Base-by-base conservation (phyloP, 2,888 invertebrate species). In the Epicampocera succincta region DNA sequence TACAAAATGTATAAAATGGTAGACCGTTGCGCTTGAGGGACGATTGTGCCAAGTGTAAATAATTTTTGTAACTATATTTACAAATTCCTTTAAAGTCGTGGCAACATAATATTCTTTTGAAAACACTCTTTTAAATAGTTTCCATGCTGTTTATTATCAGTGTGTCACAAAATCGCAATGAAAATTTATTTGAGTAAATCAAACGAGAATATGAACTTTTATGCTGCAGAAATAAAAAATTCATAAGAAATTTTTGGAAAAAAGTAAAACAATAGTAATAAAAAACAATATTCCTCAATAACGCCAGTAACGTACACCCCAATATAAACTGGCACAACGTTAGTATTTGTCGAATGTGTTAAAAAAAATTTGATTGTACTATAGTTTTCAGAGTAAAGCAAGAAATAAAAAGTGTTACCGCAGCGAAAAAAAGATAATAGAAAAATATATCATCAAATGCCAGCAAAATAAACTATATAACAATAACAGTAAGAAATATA, bases 171-270 rank as follows among this genome's bases (percentile, higher is more conserved):
- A 71, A 65, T 71, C 21, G 54, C 54, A 77, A 71, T 65, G 33
- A 58, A 78, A 65, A 66, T 63, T 66, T 60, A 65, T 78, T 78
- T 19, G 25, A 52, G 65, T 78, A 72, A 60, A 78, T 72, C 72
- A 52, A 78, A 78, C 50, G 65, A 74, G n/a, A 15, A 46, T 40
- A 19, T 44, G 29, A 63, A 65, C 25, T 65, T 65, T 69, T 46
- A 52, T 66, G 48, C 56, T 58, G 48, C 12, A 66, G 9, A 65
- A 74, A 65, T 12, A n/a, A 75, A 50, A 58, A 75, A 66, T 48
- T 58, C 38, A 58, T 17, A 66, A 66, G 48, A 42, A 42, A 58
- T 48, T 50, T 42, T 46, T 61, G 58, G 2, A 15, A 72, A 72
- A 58, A 38, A 44, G 21, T 38, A 38, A 5, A 2, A 25, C 2